These are phyloP conservation scores for Myotis vivesi DNA, from an alignment of 2,797 vertebrate genomes.

Conservation along the genomic window DNA sequence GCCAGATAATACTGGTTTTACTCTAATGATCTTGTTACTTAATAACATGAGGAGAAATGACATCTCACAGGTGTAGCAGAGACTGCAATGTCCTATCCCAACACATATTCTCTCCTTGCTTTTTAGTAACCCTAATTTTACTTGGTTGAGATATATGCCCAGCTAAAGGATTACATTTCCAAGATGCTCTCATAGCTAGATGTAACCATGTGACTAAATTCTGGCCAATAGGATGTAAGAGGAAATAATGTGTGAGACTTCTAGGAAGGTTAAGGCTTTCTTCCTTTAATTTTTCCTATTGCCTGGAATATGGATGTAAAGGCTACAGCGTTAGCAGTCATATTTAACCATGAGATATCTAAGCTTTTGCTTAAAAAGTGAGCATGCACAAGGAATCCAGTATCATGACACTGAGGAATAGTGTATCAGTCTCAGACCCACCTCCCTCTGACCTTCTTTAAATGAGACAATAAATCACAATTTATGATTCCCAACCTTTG, in stretches of 20 bases:
- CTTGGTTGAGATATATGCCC: neutral
- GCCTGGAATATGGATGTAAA: neutral
- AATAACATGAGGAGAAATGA: neutral
- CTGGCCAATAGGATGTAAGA: neutral
- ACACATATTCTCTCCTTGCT: neutral
- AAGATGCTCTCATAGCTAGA: neutral
- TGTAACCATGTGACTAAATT: neutral
- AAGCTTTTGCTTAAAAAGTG: neutral
- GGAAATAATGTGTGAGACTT: neutral
- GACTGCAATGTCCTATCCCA: neutral
- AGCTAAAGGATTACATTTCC: neutral
- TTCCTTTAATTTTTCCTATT: neutral
- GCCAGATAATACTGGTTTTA: neutral
- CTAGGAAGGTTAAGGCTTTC: neutral
- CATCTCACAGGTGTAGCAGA: neutral
- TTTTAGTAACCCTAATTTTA: neutral
- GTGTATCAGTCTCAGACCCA: neutral
- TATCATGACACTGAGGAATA: neutral
- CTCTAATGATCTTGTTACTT: neutral
- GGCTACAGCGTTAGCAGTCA: neutral
- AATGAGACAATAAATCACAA: neutral
- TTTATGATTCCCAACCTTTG: neutral
- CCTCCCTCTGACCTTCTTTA: neutral
- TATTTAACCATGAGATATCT: neutral
- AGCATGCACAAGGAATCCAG: neutral